phyloP scores from a whole-genome alignment of 2,797 vertebrate genomes.

The Hylomyscus alleni region DNA sequence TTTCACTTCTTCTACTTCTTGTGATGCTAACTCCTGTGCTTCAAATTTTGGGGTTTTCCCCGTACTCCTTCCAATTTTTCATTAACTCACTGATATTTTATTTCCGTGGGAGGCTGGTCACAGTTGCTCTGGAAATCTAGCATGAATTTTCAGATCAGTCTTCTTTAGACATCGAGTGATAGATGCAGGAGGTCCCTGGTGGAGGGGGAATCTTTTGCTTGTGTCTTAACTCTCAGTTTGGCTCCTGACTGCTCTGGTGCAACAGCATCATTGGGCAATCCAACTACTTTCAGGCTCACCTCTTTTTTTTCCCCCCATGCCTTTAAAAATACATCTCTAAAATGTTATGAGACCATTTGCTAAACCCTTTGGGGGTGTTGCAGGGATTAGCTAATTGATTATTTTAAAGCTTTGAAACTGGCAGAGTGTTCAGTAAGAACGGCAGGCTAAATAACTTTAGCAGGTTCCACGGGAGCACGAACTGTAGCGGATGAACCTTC shows the following conservation, averaged over 20 bases:
- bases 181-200: not conserved
- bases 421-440: slow-evolving; percentile 63
- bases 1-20: not conserved
- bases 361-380: slow-evolving; percentile 44
- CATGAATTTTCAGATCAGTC: not conserved
- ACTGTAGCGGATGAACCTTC: slow-evolving; percentile 17
- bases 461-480: slow-evolving; percentile 15
- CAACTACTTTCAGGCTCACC: not conserved
- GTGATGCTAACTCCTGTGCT: not conserved
- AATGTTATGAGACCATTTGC: slow-evolving; percentile 40
- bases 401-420: slow-evolving; percentile 73
- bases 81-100: not conserved
- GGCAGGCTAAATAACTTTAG: slow-evolving; percentile 56
- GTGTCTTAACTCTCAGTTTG: not conserved
- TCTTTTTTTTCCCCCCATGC: not conserved
- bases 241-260: not conserved
- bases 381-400: slow-evolving; percentile 71
- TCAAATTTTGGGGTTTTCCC: not conserved
- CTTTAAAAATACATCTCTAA: slow-evolving; percentile 53
- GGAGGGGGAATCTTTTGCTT: not conserved
- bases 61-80: not conserved
- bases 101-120: not conserved
- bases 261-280: not conserved
- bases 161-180: not conserved
- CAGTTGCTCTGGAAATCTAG: not conserved